Evolutionary conservation across 2,797 vertebrate genomes (phyloP), one percentile per base, ranked within the genome.

Genomic region (Monodelphis domestica): DNA sequence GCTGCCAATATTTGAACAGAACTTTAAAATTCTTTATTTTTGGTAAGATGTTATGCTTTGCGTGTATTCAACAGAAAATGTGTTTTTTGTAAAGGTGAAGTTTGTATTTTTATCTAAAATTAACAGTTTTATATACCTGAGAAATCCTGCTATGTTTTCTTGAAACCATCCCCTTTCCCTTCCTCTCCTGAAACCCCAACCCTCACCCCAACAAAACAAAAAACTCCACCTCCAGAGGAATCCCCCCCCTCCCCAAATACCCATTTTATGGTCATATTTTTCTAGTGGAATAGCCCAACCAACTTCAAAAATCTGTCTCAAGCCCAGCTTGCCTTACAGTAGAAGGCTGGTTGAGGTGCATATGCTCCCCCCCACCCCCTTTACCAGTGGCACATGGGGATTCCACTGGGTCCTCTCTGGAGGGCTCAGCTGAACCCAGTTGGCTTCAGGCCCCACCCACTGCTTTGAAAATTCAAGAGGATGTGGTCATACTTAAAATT

Each of bases 11-110:
- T 98, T 97, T 98, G 97, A 98, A 98, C 98, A 98, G 98, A 98
- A 98, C 98, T 98, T 98, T 84, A 84, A 99, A 99, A 99, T 99
- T 99, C 99, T 99, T 99, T 99, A 99, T 99, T 99, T 99, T 99
- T 99, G 99, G 99, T 99, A 98, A 98, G 98, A 97, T 98, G 97
- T 98, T 98, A 98, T 98, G 98, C 99, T 99, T 98, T 99, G 99
- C 98, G 98, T 99, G 99, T 99, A 99, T 99, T 98, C 98, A 98
- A 99, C 98, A 98, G 98, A 99, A 98, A 98, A 98, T 98, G 98
- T 98, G 98, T 98, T 96, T 98, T 98, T 97, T 98, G 98, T 99
- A 99, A 98, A 98, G 98, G 98, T 99, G 98, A 98, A 98, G 98
- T 98, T 98, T 98, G 98, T 99, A 98, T 99, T 99, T 99, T 98